Evolutionary conservation across 2,797 vertebrate genomes (phyloP).

Genomic region (Sebastolobus alascanus): DNA sequence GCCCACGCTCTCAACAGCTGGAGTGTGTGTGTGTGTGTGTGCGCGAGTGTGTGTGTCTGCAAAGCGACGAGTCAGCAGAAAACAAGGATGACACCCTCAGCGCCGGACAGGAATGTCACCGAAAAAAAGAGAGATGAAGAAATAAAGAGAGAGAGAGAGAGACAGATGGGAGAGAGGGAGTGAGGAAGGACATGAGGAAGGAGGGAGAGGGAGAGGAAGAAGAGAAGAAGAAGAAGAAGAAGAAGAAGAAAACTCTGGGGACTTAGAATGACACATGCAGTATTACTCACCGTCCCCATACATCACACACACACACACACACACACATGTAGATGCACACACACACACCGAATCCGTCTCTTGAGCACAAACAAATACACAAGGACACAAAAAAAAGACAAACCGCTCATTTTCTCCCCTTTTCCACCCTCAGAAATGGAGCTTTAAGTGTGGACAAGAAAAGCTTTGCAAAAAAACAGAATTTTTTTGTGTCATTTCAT

Average conservation of each 20-base stretch:
- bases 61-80: constrained; percentile 77
- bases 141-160: constrained; percentile 45
- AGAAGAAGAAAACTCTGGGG: constrained; percentile 70
- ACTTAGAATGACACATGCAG: constrained; percentile 73
- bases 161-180: constrained; percentile 46
- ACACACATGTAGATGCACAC: constrained; percentile 26
- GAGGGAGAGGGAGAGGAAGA: constrained; percentile 23
- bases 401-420: not conserved
- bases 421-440: not conserved
- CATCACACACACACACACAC: constrained; percentile 57
- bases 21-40: constrained; percentile 57
- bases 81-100: constrained; percentile 79
- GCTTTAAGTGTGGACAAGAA: not conserved
- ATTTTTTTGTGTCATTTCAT: not conserved
- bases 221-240: constrained; percentile 37
- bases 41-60: constrained; percentile 36
- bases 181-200: constrained; percentile 9
- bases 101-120: constrained; percentile 78
- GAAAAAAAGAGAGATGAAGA: constrained; percentile 36
- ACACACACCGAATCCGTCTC: constrained; percentile 17
- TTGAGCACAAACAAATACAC: constrained; percentile 49
- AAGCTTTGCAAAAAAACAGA: not conserved
- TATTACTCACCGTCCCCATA: constrained; percentile 72
- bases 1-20: constrained; percentile 77
- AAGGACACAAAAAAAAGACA: constrained; percentile 53